Conservation (phyloP, 1,140 invertebrate genomes). For the Heliconius congener region DNA sequence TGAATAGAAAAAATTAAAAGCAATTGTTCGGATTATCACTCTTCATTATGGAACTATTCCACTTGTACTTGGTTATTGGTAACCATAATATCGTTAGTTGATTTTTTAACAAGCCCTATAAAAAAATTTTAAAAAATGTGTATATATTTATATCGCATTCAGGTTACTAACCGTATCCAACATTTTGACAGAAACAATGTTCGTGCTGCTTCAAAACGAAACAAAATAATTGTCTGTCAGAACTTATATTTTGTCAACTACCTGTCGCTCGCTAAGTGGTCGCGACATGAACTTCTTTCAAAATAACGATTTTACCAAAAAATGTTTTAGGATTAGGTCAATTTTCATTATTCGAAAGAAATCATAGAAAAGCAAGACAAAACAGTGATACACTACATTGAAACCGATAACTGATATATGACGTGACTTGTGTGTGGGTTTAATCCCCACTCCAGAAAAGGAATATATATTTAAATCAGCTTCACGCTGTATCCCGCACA, state of each 20-base stretch:
- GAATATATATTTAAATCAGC: too few species aligned
- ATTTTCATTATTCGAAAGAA: background rate
- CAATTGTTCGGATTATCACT: too few species aligned
- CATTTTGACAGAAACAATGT: background rate
- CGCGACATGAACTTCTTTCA: background rate
- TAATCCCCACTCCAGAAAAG: too few species aligned
- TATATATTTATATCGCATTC: background rate
- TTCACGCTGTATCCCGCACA: too few species aligned
- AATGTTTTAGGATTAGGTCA: too few species aligned
- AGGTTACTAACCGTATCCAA: background rate
- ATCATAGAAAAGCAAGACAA: background rate
- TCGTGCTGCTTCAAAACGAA: background rate
- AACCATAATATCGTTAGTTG: too few species aligned
- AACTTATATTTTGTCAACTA: constrained; percentile 2
- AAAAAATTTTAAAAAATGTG: background rate
- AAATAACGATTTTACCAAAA: background rate
- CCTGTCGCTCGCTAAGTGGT: background rate
- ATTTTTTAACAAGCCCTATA: too few species aligned
- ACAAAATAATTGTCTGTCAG: background rate
- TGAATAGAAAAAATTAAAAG: too few species aligned
- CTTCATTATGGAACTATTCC: background rate
- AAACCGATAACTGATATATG: too few species aligned
- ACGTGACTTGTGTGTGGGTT: too few species aligned
- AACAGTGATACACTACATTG: too few species aligned
- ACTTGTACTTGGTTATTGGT: background rate